A percentile compares a stretch with the other conserved stretches of the same genome.
These are phyloP conservation scores for Caenorhabditis sp. DNA, from an alignment of 2,888 invertebrate genomes.

Conservation along the genomic window DNA sequence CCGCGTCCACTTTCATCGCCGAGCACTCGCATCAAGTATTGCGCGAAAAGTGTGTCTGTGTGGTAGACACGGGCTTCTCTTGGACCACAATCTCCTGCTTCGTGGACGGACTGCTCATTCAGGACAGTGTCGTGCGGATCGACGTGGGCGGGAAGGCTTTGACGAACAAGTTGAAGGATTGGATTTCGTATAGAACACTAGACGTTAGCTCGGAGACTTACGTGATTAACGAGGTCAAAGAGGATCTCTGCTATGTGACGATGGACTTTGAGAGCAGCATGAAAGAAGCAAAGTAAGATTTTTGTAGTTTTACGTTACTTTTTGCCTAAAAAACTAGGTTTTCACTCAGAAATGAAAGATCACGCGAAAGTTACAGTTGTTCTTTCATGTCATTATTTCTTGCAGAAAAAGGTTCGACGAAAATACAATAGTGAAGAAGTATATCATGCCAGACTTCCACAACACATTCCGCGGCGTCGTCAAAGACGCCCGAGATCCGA, in stretches of 20 bases:
- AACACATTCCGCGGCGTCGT: conserved; percentile 54
- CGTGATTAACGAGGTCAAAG: conserved; percentile 89
- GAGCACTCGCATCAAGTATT: conserved; percentile 81
- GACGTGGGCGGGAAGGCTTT: conserved; percentile 96
- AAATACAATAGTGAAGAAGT: conserved; percentile 83
- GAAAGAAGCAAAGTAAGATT: conserved; percentile 80
- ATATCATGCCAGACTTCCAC: conserved; percentile 96
- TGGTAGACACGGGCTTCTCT: conserved; percentile 95
- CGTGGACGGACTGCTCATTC: conserved; percentile 83
- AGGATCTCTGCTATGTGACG: conserved; percentile 95
- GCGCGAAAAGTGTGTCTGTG: conserved; percentile 84
- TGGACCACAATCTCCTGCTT: conserved; percentile 95
- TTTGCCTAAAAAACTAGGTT: too few relatives aligned
- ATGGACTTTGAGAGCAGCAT: conserved; percentile 88
- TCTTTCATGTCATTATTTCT: neutral
- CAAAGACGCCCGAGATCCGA: conserved; percentile 81
- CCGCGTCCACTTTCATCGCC: conserved; percentile 87
- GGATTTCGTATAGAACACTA: conserved; percentile 89
- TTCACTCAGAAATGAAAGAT: too few relatives aligned
- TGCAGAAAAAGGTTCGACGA: conserved; percentile 36
- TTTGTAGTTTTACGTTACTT: neutral
- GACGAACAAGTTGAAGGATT: conserved; percentile 97
- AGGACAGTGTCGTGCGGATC: conserved; percentile 82
- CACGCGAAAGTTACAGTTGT: neutral
- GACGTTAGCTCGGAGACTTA: conserved; percentile 86